phyloP scores from a whole-genome alignment of 2,113 vertebrate species.

The Perca fluviatilis region DNA sequence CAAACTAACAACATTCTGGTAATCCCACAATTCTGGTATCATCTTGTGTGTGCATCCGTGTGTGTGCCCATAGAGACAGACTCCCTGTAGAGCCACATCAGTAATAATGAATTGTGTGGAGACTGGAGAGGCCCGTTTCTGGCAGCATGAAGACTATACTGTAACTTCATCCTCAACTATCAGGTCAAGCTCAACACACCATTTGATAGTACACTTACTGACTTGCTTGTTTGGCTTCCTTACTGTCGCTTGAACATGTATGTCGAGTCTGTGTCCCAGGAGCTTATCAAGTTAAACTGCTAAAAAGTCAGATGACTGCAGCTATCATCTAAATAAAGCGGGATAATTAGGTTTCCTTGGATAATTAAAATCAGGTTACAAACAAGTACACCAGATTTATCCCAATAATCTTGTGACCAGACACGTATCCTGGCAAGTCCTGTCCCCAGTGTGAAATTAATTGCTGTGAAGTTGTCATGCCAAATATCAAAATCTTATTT shows the following conservation, averaged over 20 bases:
- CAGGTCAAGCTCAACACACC: slow-evolving; percentile 65
- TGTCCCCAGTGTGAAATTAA: slow-evolving; percentile 59
- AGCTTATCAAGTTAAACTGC: background rate
- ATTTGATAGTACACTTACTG: slow-evolving; percentile 48
- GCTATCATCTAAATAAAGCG: background rate
- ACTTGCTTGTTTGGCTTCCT: slow-evolving; percentile 3
- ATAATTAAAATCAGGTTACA: background rate
- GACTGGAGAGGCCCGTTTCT: slow-evolving; percentile 63
- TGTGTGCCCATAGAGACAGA: slow-evolving; percentile 41
- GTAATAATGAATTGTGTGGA: slow-evolving; percentile 73
- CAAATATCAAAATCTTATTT: slow-evolving; percentile 66
- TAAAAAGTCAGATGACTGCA: background rate
- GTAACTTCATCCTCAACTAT: slow-evolving; percentile 72
- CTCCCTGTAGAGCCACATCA: slow-evolving; percentile 61
- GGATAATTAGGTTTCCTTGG: background rate
- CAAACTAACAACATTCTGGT: slow-evolving; percentile 29
- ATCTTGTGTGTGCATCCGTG: background rate
- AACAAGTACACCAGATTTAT: slow-evolving; percentile 16
- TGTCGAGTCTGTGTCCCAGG: background rate
- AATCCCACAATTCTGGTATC: background rate
- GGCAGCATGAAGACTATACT: slow-evolving; percentile 62
- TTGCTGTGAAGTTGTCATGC: slow-evolving; percentile 64
- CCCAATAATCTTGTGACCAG: slow-evolving; percentile 9
- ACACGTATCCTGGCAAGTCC: slow-evolving; percentile 25
- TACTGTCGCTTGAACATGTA: background rate